Conservation (phyloP, 2,888 invertebrate species). For the Andrena praecox region DNA sequence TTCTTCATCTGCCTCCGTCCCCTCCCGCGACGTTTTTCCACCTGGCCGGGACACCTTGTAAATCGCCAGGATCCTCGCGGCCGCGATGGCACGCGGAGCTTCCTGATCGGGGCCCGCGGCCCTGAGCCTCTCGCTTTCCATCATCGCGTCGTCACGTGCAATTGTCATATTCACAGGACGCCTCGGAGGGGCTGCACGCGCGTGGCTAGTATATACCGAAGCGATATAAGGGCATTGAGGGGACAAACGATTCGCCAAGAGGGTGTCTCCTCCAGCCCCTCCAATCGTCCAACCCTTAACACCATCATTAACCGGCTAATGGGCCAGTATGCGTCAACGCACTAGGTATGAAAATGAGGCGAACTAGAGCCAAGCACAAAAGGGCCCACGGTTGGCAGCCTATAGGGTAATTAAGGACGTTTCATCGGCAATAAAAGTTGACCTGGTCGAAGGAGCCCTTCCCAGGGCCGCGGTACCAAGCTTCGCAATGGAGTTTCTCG, state of each 20-base stretch:
- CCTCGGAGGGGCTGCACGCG: background rate
- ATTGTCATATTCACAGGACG: conserved; percentile 11
- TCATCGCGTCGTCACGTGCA: conserved; percentile 7
- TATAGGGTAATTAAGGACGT: conserved; percentile 34
- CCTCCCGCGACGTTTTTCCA: conserved; percentile 4
- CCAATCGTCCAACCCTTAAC: background rate
- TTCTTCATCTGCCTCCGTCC: background rate
- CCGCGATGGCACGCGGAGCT: conserved; percentile 36
- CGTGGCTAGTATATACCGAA: background rate
- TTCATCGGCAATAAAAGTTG: conserved; percentile 28
- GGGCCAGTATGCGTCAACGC: background rate
- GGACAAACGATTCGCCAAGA: background rate
- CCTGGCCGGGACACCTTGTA: conserved; percentile 26
- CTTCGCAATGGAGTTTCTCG: background rate
- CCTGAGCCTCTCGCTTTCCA: conserved; percentile 37
- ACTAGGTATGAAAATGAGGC: background rate
- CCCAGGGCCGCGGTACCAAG: background rate
- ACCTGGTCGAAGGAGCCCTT: conserved; percentile 6
- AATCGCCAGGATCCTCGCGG: conserved; percentile 25
- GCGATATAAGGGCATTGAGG: too few relatives aligned
- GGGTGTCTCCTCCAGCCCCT: background rate
- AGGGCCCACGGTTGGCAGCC: conserved; percentile 4
- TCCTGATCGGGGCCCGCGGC: conserved; percentile 40
- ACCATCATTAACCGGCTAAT: conserved; percentile 34
- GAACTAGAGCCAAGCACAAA: background rate